Percentiles rank a stretch among this genome's conserved stretches.
phyloP scores from a whole-genome alignment of 2,888 invertebrate genomes.

The Augochlorella aurata region DNA sequence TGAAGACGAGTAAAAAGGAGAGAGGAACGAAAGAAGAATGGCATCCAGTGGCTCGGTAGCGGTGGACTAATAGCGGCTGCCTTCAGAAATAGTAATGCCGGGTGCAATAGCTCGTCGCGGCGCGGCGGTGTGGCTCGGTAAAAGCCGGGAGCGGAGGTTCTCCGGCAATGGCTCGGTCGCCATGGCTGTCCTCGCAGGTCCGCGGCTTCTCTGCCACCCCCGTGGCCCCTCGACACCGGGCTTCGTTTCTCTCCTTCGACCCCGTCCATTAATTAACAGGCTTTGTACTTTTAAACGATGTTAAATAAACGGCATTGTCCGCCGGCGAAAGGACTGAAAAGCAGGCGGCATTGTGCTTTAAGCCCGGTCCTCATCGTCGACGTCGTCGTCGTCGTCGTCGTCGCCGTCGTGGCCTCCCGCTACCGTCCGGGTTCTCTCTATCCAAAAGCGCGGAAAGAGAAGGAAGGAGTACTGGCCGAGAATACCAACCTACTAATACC shows the following conservation, averaged over 20 bases:
- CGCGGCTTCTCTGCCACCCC: constrained; percentile 24
- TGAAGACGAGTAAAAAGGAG: constrained; percentile 40
- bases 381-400: constrained; percentile 40
- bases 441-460: constrained; percentile 71
- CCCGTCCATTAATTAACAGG: constrained; percentile 81
- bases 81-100: constrained; percentile 52
- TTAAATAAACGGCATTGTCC: constrained; percentile 82
- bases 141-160: constrained; percentile 30
- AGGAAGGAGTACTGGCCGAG: constrained; percentile 71
- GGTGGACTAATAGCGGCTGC: constrained; percentile 44
- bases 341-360: constrained; percentile 79
- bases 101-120: constrained; percentile 44
- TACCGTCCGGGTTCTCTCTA: constrained; percentile 29
- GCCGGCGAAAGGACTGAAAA: constrained; percentile 79
- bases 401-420: constrained; percentile 10
- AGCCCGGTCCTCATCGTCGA: constrained; percentile 70
- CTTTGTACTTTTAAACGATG: constrained; percentile 82
- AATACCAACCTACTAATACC: constrained; percentile 72
- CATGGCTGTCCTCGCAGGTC: constrained; percentile 55
- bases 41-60: constrained; percentile 23
- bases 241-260: constrained; percentile 62
- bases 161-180: constrained; percentile 50
- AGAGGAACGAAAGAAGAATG: constrained; percentile 17
- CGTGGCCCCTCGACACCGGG: constrained; percentile 44
- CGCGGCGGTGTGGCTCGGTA: constrained; percentile 42